Evolutionary conservation across 2,888 invertebrate genomes (phyloP).

Genomic region (Leptinotarsa juncta): DNA sequence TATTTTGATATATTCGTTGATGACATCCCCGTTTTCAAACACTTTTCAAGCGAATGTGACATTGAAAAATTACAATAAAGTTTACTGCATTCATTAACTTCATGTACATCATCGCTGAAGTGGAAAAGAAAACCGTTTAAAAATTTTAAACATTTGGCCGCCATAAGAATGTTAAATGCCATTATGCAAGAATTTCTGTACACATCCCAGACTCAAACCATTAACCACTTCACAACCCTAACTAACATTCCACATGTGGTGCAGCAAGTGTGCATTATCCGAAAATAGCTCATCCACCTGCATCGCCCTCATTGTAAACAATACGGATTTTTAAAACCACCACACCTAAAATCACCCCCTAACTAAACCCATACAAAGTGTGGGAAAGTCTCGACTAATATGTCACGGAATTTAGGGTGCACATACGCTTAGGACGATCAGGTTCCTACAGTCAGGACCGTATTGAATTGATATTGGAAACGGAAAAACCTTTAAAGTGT

Average conservation of each 20-base stretch:
- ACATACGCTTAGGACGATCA: constrained; percentile 26
- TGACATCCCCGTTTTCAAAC: not conserved
- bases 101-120: constrained; percentile 12
- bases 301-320: constrained; percentile 40
- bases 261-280: constrained; percentile 41
- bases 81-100: not conserved
- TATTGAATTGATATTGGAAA: not conserved
- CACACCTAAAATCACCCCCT: constrained; percentile 37
- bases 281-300: constrained; percentile 44
- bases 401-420: constrained; percentile 41
- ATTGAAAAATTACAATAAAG: not conserved
- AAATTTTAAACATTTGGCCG: constrained; percentile 23
- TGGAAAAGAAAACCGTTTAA: constrained; percentile 10
- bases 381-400: constrained; percentile 45
- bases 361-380: constrained; percentile 40
- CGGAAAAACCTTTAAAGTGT: too few relatives aligned
- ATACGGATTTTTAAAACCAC: constrained; percentile 38
- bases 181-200: constrained; percentile 17
- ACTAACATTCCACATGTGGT: constrained; percentile 40
- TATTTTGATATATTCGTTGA: too few relatives aligned
- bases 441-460: constrained; percentile 34
- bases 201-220: constrained; percentile 21
- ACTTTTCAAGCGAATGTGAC: not conserved
- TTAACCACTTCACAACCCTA: constrained; percentile 29
- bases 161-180: constrained; percentile 24